A percentile compares a stretch with the other conserved stretches of the same genome.
Evolutionary conservation across 2,113 vertebrate genomes (phyloP).

Genomic region (Dromiciops gliroides): DNA sequence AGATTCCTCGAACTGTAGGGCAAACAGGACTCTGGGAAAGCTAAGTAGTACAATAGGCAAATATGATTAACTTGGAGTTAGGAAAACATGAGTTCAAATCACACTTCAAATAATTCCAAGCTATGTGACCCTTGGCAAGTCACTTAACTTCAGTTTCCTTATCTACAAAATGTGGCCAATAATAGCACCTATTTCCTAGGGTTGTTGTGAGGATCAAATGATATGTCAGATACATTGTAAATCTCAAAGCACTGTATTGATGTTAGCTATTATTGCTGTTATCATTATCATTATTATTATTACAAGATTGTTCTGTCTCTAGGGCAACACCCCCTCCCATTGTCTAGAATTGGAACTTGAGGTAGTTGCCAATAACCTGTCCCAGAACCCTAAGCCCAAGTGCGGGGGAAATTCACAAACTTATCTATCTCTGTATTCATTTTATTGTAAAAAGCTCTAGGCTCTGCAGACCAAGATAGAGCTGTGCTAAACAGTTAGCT

Average conservation of each 20-base stretch:
- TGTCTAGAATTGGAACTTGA: background rate
- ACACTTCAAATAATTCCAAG: background rate
- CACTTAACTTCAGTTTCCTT: background rate
- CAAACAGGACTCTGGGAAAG: background rate
- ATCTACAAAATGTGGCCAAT: background rate
- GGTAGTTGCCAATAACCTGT: background rate
- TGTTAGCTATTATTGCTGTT: background rate
- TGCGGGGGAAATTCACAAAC: constrained; percentile 6
- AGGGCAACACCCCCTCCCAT: background rate
- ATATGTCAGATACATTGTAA: background rate
- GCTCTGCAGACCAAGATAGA: constrained; percentile 47
- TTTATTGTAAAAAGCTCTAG: constrained; percentile 49
- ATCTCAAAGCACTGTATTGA: background rate
- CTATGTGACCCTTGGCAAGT: background rate
- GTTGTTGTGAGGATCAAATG: background rate
- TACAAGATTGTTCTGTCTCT: background rate
- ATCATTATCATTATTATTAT: background rate
- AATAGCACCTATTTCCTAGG: background rate
- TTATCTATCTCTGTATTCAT: constrained; percentile 16
- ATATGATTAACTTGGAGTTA: background rate
- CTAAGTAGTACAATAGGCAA: background rate
- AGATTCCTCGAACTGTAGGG: background rate
- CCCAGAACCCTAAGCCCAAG: background rate
- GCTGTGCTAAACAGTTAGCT: constrained; percentile 56
- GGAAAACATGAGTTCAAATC: background rate